A percentile compares a stretch with the other conserved stretches of the same genome.
Evolutionary conservation across 2,113 vertebrate species (phyloP).

Genomic region (Prunella fulvescens): DNA sequence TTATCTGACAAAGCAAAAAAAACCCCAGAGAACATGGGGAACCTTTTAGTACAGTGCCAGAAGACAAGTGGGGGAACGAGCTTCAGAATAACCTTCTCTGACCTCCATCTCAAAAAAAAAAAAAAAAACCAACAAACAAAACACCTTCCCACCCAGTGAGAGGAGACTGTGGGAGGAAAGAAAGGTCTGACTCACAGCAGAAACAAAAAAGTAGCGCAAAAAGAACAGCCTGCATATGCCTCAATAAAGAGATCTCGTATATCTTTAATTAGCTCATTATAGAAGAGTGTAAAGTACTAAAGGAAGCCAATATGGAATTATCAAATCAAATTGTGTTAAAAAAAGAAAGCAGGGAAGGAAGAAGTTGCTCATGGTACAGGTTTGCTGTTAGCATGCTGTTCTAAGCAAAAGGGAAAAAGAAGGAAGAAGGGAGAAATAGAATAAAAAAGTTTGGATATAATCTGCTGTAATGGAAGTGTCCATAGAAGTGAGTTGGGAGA

Average conservation of each 20-base stretch:
- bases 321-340: neutral
- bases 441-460: neutral
- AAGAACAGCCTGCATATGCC: neutral
- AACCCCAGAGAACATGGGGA: neutral
- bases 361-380: neutral
- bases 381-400: neutral
- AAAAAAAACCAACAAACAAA: too few species aligned
- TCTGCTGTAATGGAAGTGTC: neutral
- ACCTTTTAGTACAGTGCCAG: neutral
- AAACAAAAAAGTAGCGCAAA: conserved; percentile 11
- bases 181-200: conserved; percentile 18
- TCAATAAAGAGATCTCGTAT: neutral
- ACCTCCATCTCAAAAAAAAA: neutral
- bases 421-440: neutral
- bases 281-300: neutral
- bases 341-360: neutral
- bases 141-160: neutral
- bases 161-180: neutral
- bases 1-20: neutral
- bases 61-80: neutral
- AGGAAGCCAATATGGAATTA: neutral
- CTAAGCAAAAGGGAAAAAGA: neutral
- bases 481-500: neutral
- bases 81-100: neutral
- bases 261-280: conserved; percentile 19